These are phyloP conservation scores for Intellagama lesueurii DNA, from an alignment of 2,797 vertebrate species.

Conservation along the genomic window DNA sequence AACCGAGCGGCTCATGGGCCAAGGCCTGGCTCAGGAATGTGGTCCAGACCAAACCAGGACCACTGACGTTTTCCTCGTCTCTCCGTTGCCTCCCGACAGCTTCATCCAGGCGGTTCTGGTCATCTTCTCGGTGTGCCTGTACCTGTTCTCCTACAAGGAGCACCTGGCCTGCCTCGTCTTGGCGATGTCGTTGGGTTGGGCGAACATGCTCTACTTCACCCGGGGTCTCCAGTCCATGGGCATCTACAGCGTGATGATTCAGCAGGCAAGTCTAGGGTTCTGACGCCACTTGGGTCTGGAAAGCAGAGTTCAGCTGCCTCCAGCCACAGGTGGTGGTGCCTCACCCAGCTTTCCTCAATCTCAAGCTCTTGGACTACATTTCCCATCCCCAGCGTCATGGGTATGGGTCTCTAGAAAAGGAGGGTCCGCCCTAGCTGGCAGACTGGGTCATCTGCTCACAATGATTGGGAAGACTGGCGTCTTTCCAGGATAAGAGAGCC, in stretches of 20 bases:
- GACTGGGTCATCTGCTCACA: no score
- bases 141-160: slow-evolving; percentile 82
- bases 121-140: slow-evolving; percentile 83
- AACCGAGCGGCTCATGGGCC: no score
- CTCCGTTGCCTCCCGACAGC: slow-evolving; percentile 77
- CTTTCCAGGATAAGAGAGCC: no score
- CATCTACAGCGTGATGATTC: slow-evolving; percentile 87
- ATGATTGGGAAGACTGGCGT: no score
- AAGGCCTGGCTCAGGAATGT: no score
- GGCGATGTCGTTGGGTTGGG: slow-evolving; percentile 85
- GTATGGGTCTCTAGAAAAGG: no score
- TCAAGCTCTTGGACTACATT: no score
- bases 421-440: no score
- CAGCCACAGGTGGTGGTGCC: no score
- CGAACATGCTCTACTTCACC: slow-evolving; percentile 86
- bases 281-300: not conserved
- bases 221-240: slow-evolving; percentile 85
- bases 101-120: slow-evolving; percentile 84
- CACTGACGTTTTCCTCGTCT: not conserved
- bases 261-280: slow-evolving; percentile 75
- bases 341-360: no score
- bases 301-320: not conserved
- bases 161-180: slow-evolving; percentile 84
- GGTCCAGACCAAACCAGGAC: no score
- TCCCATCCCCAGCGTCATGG: no score